Conservation (phyloP, 2,888 invertebrate species). For the Drosophila dives region DNA sequence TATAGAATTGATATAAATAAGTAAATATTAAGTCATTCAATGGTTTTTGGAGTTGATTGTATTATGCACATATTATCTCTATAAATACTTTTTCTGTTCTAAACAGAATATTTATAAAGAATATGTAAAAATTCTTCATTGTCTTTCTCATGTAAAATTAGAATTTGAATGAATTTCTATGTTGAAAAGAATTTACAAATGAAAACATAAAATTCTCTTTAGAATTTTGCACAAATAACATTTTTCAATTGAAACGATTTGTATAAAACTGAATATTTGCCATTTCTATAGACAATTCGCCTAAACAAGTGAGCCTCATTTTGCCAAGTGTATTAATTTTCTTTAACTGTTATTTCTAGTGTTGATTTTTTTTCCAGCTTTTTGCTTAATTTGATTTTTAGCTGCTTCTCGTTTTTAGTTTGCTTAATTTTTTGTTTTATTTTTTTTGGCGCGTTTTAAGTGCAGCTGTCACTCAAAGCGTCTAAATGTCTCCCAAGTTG, state of each 20-base stretch:
- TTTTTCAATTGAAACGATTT: neutral
- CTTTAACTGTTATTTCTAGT: constrained; percentile 15
- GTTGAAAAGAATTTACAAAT: neutral
- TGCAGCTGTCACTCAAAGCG: constrained; percentile 78
- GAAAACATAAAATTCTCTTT: neutral
- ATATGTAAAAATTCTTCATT: neutral
- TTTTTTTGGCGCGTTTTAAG: constrained; percentile 67
- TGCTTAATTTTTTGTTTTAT: constrained; percentile 20
- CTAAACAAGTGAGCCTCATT: neutral
- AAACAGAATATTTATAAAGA: neutral
- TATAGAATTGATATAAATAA: too few relatives aligned
- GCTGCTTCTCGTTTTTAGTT: constrained; percentile 1
- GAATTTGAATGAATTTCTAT: neutral
- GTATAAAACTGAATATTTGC: neutral
- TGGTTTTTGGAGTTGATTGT: neutral
- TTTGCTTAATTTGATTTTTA: constrained; percentile 6
- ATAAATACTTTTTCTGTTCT: neutral
- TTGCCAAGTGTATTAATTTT: constrained; percentile 16
- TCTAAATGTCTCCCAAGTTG: constrained; percentile 72
- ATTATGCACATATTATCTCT: neutral
- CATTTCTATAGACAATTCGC: neutral
- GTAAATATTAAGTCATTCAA: too few relatives aligned
- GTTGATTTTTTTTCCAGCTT: constrained; percentile 3
- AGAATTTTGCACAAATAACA: neutral
- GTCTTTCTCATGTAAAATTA: neutral